A percentile compares a stretch with the other conserved stretches of the same genome.
Evolutionary conservation across 1,140 invertebrate genomes (phyloP).

Genomic region (Xylocopa sonorina): DNA sequence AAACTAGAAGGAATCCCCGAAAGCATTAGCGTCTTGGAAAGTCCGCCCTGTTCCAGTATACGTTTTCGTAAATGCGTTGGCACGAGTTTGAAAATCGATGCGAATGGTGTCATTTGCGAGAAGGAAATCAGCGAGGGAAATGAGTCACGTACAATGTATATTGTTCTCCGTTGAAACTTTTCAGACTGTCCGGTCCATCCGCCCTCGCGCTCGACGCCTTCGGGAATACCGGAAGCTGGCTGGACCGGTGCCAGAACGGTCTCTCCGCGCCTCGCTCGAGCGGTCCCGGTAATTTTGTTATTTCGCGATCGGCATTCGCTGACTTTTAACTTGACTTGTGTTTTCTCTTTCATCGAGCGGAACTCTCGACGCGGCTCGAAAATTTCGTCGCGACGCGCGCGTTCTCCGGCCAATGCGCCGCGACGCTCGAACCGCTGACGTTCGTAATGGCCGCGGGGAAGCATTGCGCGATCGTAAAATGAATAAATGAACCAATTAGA

Average conservation of each 20-base stretch:
- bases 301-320: constrained; percentile 20
- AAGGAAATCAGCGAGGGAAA: background rate
- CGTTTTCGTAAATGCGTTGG: background rate
- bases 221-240: constrained; percentile 16
- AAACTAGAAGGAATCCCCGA: too few relatives aligned
- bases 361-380: too few relatives aligned
- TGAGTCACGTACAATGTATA: constrained; percentile 24
- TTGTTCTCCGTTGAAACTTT: constrained; percentile 8
- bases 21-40: background rate
- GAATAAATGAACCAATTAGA: too few relatives aligned
- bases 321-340: too few relatives aligned
- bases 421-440: too few relatives aligned
- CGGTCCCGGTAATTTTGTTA: constrained; percentile 13
- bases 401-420: too few relatives aligned
- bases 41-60: background rate
- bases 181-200: background rate
- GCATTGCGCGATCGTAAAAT: too few relatives aligned
- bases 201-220: background rate
- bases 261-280: background rate
- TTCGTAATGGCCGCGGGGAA: too few relatives aligned
- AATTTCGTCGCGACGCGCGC: too few relatives aligned
- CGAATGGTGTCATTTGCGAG: background rate
- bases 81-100: background rate
- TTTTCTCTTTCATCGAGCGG: too few relatives aligned
- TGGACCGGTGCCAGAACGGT: constrained; percentile 38